A percentile compares a stretch with the other conserved stretches of the same genome.
phyloP scores from a whole-genome alignment of 2,888 invertebrate genomes.

The Pterostichus madidus region DNA sequence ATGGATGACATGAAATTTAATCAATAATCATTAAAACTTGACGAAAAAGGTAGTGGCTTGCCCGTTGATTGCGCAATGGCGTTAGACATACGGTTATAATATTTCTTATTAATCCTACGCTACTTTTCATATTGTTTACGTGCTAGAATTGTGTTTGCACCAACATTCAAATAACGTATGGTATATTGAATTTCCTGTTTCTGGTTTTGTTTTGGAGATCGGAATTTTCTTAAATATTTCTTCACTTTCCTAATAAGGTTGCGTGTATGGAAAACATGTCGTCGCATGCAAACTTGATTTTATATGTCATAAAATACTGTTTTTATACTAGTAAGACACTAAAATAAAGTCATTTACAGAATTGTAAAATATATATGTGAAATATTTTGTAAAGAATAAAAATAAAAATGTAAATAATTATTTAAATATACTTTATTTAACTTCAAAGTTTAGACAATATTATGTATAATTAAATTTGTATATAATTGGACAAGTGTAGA shows the following conservation, averaged over 20 bases:
- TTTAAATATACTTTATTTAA: too few relatives aligned
- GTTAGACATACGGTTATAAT: neutral
- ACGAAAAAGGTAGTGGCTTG: slow-evolving; percentile 62
- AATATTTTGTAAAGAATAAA: too few relatives aligned
- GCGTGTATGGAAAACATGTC: too few relatives aligned
- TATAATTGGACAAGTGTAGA: too few relatives aligned
- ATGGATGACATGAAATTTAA: slow-evolving; percentile 65
- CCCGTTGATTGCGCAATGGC: neutral
- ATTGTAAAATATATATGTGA: too few relatives aligned
- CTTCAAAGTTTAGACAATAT: too few relatives aligned
- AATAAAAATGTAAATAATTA: too few relatives aligned
- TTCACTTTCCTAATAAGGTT: too few relatives aligned
- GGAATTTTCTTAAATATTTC: too few relatives aligned
- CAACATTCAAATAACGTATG: neutral
- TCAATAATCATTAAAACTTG: slow-evolving; percentile 65
- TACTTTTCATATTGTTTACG: neutral
- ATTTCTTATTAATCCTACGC: neutral
- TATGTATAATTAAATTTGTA: too few relatives aligned
- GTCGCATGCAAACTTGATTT: too few relatives aligned
- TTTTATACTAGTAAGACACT: neutral
- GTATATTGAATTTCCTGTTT: slow-evolving; percentile 44
- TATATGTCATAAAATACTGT: too few relatives aligned
- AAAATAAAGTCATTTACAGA: neutral
- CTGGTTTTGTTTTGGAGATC: slow-evolving; percentile 13
- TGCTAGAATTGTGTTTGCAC: neutral